A percentile compares a stretch with the other conserved stretches of the same genome.
Evolutionary conservation across 2,888 invertebrate species (phyloP).

Genomic region (Nephrotoma flavescens): DNA sequence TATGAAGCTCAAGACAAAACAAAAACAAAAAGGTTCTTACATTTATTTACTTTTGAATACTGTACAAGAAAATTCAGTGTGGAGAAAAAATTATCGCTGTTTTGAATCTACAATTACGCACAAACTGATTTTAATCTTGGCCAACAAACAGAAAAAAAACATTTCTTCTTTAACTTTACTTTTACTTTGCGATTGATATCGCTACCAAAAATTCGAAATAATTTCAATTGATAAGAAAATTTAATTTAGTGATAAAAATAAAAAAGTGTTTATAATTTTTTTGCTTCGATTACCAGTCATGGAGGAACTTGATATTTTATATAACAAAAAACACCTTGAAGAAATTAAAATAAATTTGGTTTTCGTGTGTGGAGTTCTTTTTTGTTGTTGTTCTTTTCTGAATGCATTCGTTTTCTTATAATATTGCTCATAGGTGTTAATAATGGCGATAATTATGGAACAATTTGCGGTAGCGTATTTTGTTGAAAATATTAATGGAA

Average conservation of each 20-base stretch:
- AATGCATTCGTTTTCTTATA: background rate
- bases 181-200: background rate
- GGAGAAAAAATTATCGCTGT: background rate
- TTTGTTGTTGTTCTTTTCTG: background rate
- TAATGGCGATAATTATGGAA: background rate
- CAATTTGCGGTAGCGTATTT: background rate
- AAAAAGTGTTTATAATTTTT: background rate
- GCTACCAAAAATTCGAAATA: background rate
- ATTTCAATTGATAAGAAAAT: background rate
- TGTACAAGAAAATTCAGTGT: background rate
- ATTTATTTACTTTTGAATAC: background rate
- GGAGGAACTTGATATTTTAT: background rate
- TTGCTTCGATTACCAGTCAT: background rate
- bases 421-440: background rate
- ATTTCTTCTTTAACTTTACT: background rate
- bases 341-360: background rate
- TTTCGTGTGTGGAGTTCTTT: background rate
- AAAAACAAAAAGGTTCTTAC: background rate
- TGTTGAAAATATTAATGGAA: background rate
- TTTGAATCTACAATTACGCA: background rate
- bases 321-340: background rate
- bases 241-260: background rate
- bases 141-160: background rate
- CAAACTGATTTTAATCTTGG: background rate
- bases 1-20: background rate